Evolutionary conservation across 2,888 invertebrate genomes (phyloP).

Genomic region (Ormia ochracea): DNA sequence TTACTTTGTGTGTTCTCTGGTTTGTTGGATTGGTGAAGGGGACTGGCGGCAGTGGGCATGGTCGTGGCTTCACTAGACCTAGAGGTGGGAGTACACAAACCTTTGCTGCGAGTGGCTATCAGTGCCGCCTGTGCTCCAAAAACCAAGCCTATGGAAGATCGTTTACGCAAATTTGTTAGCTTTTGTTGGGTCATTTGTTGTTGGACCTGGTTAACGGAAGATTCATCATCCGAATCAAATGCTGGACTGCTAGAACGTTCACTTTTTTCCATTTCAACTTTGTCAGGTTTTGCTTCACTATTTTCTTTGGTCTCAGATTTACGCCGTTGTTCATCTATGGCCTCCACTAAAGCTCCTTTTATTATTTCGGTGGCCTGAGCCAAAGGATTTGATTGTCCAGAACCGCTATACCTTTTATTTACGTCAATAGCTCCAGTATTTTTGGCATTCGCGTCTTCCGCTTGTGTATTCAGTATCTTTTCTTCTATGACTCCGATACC

Average conservation of each 20-base stretch:
- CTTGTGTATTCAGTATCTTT: slow-evolving; percentile 72
- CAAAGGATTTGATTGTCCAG: slow-evolving; percentile 71
- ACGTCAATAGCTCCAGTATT: slow-evolving; percentile 72
- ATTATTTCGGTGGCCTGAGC: slow-evolving; percentile 68
- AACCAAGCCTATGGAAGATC: slow-evolving; percentile 76
- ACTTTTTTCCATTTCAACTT: slow-evolving; percentile 81
- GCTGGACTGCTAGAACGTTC: slow-evolving; percentile 94
- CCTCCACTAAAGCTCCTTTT: slow-evolving; percentile 66
- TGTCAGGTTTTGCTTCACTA: slow-evolving; percentile 68
- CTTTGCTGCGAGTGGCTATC: slow-evolving; percentile 75
- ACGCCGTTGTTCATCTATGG: slow-evolving; percentile 66
- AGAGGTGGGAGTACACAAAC: slow-evolving; percentile 72
- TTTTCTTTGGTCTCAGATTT: slow-evolving; percentile 70
- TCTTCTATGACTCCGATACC: slow-evolving; percentile 88
- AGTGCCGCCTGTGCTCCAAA: slow-evolving; percentile 76
- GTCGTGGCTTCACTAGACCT: slow-evolving; percentile 72
- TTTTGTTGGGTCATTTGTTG: slow-evolving; percentile 72
- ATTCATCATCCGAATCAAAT: slow-evolving; percentile 96
- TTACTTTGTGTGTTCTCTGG: slow-evolving; percentile 70
- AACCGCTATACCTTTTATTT: slow-evolving; percentile 69
- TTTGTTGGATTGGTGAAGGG: slow-evolving; percentile 63
- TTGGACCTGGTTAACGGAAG: slow-evolving; percentile 80
- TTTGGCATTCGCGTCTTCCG: slow-evolving; percentile 65
- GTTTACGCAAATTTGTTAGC: slow-evolving; percentile 72
- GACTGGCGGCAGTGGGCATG: slow-evolving; percentile 42